These are phyloP conservation scores for Boloria selene DNA, from an alignment of 2,888 invertebrate genomes.

Conservation along the genomic window DNA sequence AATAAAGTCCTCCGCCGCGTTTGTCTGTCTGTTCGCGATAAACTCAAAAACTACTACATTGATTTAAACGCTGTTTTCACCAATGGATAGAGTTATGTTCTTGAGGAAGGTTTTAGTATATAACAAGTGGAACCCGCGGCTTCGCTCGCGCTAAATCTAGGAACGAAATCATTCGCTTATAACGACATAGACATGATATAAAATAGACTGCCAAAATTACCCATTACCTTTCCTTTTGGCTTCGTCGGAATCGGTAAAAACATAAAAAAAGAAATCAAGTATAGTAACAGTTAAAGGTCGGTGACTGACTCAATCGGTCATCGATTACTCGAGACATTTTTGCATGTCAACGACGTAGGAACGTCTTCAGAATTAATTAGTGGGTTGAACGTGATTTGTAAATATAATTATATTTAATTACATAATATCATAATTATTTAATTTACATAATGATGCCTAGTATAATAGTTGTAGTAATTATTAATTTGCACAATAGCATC, in stretches of 20 bases:
- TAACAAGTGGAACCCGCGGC: no score
- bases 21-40: no score
- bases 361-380: conserved; percentile 14
- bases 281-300: background rate
- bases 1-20: no score
- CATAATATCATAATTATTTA: background rate
- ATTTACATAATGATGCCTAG: background rate
- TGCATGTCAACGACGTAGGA: background rate
- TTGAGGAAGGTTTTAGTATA: no score
- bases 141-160: no score
- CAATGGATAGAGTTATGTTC: no score
- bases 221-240: no score
- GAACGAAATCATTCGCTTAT: no score
- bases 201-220: no score
- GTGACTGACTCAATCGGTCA: conserved; percentile 12
- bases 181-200: no score
- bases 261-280: background rate
- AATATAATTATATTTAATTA: background rate
- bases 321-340: conserved; percentile 2
- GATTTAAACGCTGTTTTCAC: no score
- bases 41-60: no score
- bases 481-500: background rate
- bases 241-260: background rate
- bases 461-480: background rate
- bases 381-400: background rate